Conservation (phyloP, 2,888 invertebrate species). For the Drosophila pullipes region DNA sequence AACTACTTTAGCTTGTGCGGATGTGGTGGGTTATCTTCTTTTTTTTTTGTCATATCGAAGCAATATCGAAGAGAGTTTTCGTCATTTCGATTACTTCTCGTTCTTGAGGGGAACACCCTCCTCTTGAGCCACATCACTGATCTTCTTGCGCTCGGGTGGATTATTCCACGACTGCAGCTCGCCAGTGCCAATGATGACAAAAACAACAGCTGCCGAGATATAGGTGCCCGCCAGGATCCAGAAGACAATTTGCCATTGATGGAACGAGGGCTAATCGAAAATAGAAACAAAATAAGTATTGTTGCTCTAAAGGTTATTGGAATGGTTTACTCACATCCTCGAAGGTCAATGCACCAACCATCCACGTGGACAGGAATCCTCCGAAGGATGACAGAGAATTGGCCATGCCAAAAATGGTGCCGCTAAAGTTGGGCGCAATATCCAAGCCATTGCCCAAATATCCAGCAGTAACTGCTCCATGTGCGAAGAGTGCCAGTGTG, state of each 20-base stretch:
- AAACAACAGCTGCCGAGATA: slow-evolving; percentile 88
- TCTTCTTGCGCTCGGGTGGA: slow-evolving; percentile 82
- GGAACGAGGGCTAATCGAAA: slow-evolving; percentile 88
- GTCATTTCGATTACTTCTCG: slow-evolving; percentile 62
- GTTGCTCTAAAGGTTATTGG: neutral
- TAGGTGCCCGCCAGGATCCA: slow-evolving; percentile 92
- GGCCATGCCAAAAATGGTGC: slow-evolving; percentile 95
- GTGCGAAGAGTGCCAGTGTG: slow-evolving; percentile 92
- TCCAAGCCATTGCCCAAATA: slow-evolving; percentile 94
- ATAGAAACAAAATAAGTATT: slow-evolving; percentile 3
- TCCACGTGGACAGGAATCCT: slow-evolving; percentile 92
- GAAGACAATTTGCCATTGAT: slow-evolving; percentile 93
- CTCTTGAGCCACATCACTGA: slow-evolving; percentile 77
- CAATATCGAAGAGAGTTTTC: too few relatives aligned
- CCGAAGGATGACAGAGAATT: slow-evolving; percentile 94
- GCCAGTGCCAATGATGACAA: slow-evolving; percentile 88
- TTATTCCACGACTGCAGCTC: slow-evolving; percentile 88
- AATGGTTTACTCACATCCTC: slow-evolving; percentile 87
- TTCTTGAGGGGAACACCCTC: slow-evolving; percentile 85
- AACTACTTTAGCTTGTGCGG: slow-evolving; percentile 75
- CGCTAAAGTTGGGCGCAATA: slow-evolving; percentile 94
- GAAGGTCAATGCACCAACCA: slow-evolving; percentile 92
- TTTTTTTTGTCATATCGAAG: neutral
- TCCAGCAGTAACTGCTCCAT: slow-evolving; percentile 94
- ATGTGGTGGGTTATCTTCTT: slow-evolving; percentile 54